Evolutionary conservation across 2,797 vertebrate genomes (phyloP).

Genomic region (Periparus ater): DNA sequence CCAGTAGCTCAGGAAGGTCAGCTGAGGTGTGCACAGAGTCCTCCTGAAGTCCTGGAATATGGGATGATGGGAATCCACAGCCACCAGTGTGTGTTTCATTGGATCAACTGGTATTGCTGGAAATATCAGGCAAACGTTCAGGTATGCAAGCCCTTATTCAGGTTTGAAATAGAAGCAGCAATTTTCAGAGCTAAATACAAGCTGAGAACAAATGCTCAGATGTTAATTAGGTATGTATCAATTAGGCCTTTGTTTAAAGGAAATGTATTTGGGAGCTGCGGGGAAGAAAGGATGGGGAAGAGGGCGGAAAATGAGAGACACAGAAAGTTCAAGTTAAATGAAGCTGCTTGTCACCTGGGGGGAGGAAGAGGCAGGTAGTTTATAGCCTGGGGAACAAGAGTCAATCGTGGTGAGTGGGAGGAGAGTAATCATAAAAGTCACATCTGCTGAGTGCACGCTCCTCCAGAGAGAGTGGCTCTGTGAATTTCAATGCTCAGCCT

Average conservation of each 20-base stretch:
- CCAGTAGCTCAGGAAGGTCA: not conserved
- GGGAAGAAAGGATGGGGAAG: conserved; percentile 1
- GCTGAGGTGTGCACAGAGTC: not conserved
- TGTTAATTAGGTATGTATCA: conserved; percentile 49
- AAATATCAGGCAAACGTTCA: not conserved
- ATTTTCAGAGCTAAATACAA: conserved; percentile 46
- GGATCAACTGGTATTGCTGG: not conserved
- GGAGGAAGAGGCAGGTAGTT: conserved; percentile 44
- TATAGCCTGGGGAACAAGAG: conserved; percentile 56
- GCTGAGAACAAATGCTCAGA: conserved; percentile 13
- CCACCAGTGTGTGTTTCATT: not conserved
- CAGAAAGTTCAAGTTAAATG: conserved; percentile 24
- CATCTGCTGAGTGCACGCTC: not conserved
- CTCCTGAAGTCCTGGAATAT: not conserved
- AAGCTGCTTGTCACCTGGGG: conserved; percentile 42
- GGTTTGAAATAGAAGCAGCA: conserved; percentile 53
- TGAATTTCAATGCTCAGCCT: conserved; percentile 29
- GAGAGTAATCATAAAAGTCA: conserved; percentile 54
- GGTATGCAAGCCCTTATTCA: not conserved
- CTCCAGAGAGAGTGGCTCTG: not conserved
- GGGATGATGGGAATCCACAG: not conserved
- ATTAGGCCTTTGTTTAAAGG: conserved; percentile 57
- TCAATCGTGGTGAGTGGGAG: conserved; percentile 35
- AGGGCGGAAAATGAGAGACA: conserved; percentile 41
- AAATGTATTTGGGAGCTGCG: not conserved